phyloP scores from a whole-genome alignment of 2,797 vertebrate species.

The Chaetodon trifasciatus region DNA sequence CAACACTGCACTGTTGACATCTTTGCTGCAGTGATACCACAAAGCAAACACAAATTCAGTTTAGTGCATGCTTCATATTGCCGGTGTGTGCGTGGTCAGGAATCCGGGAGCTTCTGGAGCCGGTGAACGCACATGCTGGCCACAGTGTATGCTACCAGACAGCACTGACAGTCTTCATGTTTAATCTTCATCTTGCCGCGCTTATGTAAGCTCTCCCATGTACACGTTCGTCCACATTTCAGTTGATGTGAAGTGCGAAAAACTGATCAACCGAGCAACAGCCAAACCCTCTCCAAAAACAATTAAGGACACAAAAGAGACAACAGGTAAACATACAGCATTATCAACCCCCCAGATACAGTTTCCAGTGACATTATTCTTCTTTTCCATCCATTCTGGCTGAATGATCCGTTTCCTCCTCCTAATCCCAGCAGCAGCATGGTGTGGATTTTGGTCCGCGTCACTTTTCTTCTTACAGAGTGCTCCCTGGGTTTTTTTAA shows the following conservation, averaged over 20 bases:
- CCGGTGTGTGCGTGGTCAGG: conserved; percentile 33
- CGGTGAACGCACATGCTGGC: conserved; percentile 7
- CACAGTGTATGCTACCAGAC: conserved; percentile 52
- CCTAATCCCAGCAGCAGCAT: conserved; percentile 78
- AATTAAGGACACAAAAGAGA: conserved; percentile 70
- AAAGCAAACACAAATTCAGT: conserved; percentile 52
- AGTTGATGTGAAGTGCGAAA: conserved; percentile 8
- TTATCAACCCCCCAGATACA: conserved; percentile 46
- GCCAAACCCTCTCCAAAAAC: conserved; percentile 43
- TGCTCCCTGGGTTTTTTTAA: conserved; percentile 86
- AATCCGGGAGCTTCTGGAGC: conserved; percentile 31
- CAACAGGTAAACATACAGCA: conserved; percentile 69
- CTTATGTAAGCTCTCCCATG: not conserved
- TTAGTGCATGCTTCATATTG: conserved; percentile 62
- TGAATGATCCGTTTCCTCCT: conserved; percentile 68
- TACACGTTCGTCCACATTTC: not conserved
- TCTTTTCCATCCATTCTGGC: conserved; percentile 66
- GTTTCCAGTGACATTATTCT: conserved; percentile 51
- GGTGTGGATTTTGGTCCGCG: conserved; percentile 83
- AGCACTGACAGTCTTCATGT: conserved; percentile 16
- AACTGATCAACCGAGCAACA: conserved; percentile 14
- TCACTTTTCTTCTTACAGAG: conserved; percentile 78
- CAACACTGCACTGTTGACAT: conserved; percentile 46
- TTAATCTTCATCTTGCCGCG: not conserved
- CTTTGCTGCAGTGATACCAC: conserved; percentile 33